Percentiles rank a stretch among this genome's conserved stretches.
Evolutionary conservation across 2,888 invertebrate genomes (phyloP).

Genomic region (Agrochola lychnidis): DNA sequence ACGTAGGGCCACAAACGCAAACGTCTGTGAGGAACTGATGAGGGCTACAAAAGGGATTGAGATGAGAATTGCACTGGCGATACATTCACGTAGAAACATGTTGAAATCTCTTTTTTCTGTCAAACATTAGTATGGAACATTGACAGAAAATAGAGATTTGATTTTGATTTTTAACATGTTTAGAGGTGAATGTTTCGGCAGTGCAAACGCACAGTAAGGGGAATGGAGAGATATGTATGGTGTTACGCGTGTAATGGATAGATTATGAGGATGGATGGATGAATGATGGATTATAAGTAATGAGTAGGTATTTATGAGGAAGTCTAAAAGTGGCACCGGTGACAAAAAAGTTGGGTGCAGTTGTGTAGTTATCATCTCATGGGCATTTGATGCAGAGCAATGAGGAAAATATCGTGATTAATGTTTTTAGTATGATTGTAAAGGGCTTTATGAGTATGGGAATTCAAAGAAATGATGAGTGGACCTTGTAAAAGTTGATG

Average conservation of each 20-base stretch:
- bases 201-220: no score
- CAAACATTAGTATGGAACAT: no score
- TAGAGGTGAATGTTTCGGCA: no score
- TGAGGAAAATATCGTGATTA: neutral
- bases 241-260: neutral
- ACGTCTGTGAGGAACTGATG: no score
- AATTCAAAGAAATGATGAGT: no score
- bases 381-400: neutral
- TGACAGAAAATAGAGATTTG: no score
- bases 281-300: neutral
- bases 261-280: neutral
- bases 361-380: neutral
- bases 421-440: neutral
- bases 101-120: no score
- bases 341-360: neutral
- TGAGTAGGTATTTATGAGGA: neutral
- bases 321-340: neutral
- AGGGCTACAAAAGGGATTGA: neutral
- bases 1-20: neutral
- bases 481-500: no score
- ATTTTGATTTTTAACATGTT: no score
- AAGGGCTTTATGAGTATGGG: no score
- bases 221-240: neutral
- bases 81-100: no score
- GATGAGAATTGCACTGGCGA: neutral